Conservation (phyloP, 1,140 invertebrate species). For the Aphelenchoides besseyi region DNA sequence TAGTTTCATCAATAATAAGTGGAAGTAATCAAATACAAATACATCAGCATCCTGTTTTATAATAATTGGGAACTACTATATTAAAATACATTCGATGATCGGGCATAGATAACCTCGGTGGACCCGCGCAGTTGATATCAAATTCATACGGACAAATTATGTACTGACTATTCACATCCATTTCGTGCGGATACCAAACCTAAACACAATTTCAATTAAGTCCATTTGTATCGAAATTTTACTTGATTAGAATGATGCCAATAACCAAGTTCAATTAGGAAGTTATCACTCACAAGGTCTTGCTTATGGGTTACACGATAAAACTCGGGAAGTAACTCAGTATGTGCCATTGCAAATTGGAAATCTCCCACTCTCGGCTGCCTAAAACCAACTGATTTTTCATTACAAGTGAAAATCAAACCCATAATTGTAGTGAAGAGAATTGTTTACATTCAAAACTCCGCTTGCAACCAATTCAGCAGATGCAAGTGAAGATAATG, state of each 20-base stretch:
- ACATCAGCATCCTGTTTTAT: too few species aligned
- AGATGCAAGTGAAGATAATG: not conserved
- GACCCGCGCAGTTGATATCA: not conserved
- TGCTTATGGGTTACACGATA: slow-evolving; percentile 8
- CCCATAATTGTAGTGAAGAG: slow-evolving; percentile 5
- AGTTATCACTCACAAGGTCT: not conserved
- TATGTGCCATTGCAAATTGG: not conserved
- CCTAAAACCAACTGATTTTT: not conserved
- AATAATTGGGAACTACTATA: not conserved
- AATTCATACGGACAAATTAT: not conserved
- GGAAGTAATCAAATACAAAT: too few species aligned
- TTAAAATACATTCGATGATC: slow-evolving; percentile 8
- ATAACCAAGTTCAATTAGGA: not conserved
- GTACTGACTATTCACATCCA: not conserved
- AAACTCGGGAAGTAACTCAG: not conserved
- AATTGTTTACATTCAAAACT: not conserved
- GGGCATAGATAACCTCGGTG: not conserved
- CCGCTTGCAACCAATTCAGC: not conserved
- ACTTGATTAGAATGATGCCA: not conserved
- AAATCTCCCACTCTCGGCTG: not conserved
- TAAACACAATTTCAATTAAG: not conserved
- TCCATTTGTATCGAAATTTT: too few species aligned
- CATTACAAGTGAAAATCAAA: not conserved
- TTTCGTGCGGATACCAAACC: slow-evolving; percentile 1
- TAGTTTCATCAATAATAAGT: too few species aligned